Evolutionary conservation across 2,888 invertebrate species (phyloP).

Genomic region (Prosopocoilus inquinatus): DNA sequence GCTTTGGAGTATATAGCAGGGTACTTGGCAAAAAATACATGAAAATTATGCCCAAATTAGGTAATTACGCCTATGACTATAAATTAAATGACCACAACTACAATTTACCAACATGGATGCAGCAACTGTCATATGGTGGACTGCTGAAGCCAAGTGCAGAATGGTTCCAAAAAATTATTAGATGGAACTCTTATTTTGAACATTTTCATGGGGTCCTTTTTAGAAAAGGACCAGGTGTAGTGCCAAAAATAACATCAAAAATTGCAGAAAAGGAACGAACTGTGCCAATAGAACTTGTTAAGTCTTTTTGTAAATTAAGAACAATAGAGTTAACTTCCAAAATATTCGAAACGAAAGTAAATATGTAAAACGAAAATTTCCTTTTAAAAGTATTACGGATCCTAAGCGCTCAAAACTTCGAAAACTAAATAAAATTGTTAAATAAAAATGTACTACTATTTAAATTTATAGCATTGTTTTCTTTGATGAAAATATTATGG

Average conservation of each 20-base stretch:
- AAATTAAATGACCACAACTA: too few relatives aligned
- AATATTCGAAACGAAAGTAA: too few relatives aligned
- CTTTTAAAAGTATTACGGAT: too few relatives aligned
- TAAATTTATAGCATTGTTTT: too few relatives aligned
- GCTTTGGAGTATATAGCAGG: constrained; percentile 7
- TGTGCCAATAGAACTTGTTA: background rate
- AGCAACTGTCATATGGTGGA: constrained; percentile 7
- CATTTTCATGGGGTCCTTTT: constrained; percentile 2
- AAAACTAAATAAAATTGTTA: too few relatives aligned
- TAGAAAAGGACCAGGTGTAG: too few relatives aligned
- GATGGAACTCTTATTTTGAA: constrained; percentile 5
- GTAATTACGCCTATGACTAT: constrained; percentile 1
- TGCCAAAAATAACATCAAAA: too few relatives aligned
- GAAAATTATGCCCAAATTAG: background rate
- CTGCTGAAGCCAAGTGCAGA: constrained; percentile 1
- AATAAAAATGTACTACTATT: too few relatives aligned
- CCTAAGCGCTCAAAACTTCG: too few relatives aligned
- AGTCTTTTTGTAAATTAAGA: constrained; percentile 2
- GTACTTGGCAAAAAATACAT: constrained; percentile 7
- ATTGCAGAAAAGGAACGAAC: background rate
- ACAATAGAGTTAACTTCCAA: too few relatives aligned
- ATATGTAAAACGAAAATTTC: too few relatives aligned
- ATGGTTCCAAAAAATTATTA: background rate
- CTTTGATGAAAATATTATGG: too few relatives aligned
- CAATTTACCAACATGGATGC: constrained; percentile 5